Percentiles rank a stretch among this genome's conserved stretches.
Evolutionary conservation across 1,140 invertebrate genomes (phyloP).

Genomic region (Drosophila pseudoobscura): DNA sequence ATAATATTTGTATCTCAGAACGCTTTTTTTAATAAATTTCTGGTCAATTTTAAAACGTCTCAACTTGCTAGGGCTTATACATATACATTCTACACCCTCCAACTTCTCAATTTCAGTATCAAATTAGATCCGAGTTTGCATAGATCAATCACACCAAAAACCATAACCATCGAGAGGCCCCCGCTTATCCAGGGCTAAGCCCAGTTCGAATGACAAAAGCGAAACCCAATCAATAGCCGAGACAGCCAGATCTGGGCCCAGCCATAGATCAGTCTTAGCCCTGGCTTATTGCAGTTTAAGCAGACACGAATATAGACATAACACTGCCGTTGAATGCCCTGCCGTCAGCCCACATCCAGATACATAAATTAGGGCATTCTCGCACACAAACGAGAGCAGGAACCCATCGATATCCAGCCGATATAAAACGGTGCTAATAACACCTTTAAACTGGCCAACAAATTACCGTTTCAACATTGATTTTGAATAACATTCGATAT

Average conservation of each 20-base stretch:
- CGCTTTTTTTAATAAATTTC: too few relatives aligned
- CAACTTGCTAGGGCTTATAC: too few relatives aligned
- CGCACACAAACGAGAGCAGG: slow-evolving; percentile 22
- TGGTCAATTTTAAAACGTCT: too few relatives aligned
- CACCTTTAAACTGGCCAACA: slow-evolving; percentile 78
- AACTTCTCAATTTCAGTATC: slow-evolving; percentile 6
- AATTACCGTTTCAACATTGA: slow-evolving; percentile 75
- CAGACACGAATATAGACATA: slow-evolving; percentile 73
- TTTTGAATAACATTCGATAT: slow-evolving; percentile 48
- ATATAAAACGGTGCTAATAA: slow-evolving; percentile 77
- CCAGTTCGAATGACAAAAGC: slow-evolving; percentile 33
- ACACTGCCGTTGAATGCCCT: slow-evolving; percentile 73
- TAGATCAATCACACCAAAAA: slow-evolving; percentile 2
- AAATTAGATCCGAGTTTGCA: background rate
- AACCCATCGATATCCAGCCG: slow-evolving; percentile 31
- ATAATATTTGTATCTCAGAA: too few relatives aligned
- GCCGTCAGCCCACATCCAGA: slow-evolving; percentile 58
- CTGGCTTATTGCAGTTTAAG: slow-evolving; percentile 75
- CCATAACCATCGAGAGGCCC: slow-evolving; percentile 7
- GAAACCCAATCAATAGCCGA: slow-evolving; percentile 31
- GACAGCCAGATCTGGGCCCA: slow-evolving; percentile 27
- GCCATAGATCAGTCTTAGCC: slow-evolving; percentile 75
- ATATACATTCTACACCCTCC: too few relatives aligned
- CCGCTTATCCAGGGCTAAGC: slow-evolving; percentile 39
- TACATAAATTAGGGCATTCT: slow-evolving; percentile 70